Conservation (phyloP, 35 echinoderm and acorn worm species). For the Lytechinus pictus region DNA sequence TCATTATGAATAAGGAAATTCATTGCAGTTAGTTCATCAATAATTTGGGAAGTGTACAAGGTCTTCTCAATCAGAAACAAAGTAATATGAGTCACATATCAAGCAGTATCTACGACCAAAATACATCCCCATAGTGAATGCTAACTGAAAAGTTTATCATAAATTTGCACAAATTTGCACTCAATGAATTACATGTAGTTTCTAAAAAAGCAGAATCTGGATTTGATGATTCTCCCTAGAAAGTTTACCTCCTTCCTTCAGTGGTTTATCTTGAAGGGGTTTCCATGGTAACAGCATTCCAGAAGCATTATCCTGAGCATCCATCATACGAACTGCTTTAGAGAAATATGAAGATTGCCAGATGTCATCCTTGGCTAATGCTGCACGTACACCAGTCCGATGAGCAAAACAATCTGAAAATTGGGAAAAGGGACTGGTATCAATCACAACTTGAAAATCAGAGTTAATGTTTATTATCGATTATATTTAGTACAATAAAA, state of each 20-base stretch:
- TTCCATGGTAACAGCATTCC: constrained; percentile 38
- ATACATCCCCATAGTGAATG: no score
- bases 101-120: no score
- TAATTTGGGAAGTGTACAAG: no score
- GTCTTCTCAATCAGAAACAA: no score
- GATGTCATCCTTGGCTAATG: constrained; percentile 20
- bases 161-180: no score
- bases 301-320: constrained; percentile 56
- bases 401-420: constrained; percentile 62
- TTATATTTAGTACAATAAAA: not conserved
- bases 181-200: not conserved
- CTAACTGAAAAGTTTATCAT: no score
- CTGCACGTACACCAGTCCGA: constrained; percentile 55
- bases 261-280: constrained; percentile 49
- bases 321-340: not conserved
- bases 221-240: not conserved
- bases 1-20: no score
- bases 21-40: no score
- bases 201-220: not conserved
- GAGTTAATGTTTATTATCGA: no score
- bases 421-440: not conserved
- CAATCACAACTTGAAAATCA: not conserved
- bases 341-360: constrained; percentile 50
- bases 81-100: no score
- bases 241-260: constrained; percentile 61